Conservation (phyloP, 2,888 invertebrate species). For the Nomada hirtipes region DNA sequence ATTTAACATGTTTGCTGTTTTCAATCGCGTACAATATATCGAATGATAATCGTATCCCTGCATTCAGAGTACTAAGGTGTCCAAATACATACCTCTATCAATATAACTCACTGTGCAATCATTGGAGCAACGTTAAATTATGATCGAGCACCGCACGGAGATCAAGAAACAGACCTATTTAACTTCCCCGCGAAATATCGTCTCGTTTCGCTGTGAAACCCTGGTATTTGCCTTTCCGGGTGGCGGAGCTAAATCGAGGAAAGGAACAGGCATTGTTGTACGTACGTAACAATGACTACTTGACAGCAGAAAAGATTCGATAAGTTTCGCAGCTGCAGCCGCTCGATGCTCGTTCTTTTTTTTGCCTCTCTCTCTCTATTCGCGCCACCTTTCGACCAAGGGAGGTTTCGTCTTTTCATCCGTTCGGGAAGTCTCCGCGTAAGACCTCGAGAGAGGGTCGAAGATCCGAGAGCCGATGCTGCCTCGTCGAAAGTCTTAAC, state of each 20-base stretch:
- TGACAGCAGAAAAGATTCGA: conserved; percentile 63
- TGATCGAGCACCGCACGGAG: too few species aligned
- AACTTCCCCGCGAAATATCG: conserved; percentile 10
- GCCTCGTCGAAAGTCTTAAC: conserved; percentile 70
- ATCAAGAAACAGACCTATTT: neutral
- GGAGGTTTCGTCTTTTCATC: conserved; percentile 45
- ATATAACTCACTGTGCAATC: neutral
- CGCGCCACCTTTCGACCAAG: conserved; percentile 2
- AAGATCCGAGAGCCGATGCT: conserved; percentile 49
- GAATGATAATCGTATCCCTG: too few species aligned
- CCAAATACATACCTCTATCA: too few species aligned
- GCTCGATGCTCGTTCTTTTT: conserved; percentile 27
- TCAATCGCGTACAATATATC: too few species aligned
- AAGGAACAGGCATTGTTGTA: conserved; percentile 51
- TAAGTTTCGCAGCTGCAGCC: conserved; percentile 64
- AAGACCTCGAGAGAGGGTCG: conserved; percentile 46
- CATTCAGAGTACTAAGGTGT: too few species aligned
- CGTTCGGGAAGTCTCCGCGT: conserved; percentile 53
- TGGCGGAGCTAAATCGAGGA: conserved; percentile 31
- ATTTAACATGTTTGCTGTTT: too few species aligned
- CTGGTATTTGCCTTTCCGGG: conserved; percentile 13
- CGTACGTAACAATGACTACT: conserved; percentile 68
- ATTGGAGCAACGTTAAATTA: neutral
- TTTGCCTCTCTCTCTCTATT: neutral
- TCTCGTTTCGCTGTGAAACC: conserved; percentile 4